Evolutionary conservation across 2,888 invertebrate genomes (phyloP), one percentile per base, ranked within the genome.

Genomic region (Terebella lapidaria): DNA sequence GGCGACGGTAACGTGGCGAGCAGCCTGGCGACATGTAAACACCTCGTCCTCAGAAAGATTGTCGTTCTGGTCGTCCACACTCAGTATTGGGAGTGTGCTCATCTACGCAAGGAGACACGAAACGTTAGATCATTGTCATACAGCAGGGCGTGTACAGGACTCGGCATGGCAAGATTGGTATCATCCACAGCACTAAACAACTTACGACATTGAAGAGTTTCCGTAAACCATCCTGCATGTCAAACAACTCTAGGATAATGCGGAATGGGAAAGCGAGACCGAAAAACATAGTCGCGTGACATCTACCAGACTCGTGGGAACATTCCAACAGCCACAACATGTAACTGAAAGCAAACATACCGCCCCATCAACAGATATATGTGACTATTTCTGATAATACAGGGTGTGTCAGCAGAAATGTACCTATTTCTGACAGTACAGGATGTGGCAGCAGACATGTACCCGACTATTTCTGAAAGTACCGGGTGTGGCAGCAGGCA

Each of bases 231-330:
- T 97, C 96, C 82, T 91, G 87, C n/a, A 82, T 85, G 81, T 99
- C 97, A 76, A 99, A 99, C 78, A 94, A 89, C 71, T 94, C 93
- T 5, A 97, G 83, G 73, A 99, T 93, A 1, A 92, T 87, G 71
- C 91, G 86, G 81, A 95, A 97, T 70, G 92, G 90, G 81, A 96
- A 95, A 4, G 92, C 91, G 54, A 94, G 86, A 0, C 93, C 91
- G 79, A 99, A 95, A 83, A 99, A 99, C 94, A 96, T 94, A 27
- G 94, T 92, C 1, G 95, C 94, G 81, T 97, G 94, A 74, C 95
- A 94, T 62, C 94, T 86, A n/a, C 95, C 95, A 0, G 95, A 96
- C 83, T 95, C 94, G 80, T 95, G 93, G 0, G 95, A 94, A 72
- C 95, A 93, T 75, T 96, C 96, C 55, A 99, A 81, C 49, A 97